A percentile compares a stretch with the other conserved stretches of the same genome.
Evolutionary conservation across 2,797 vertebrate species (phyloP).

Genomic region (Scolopax bukidnonensis): DNA sequence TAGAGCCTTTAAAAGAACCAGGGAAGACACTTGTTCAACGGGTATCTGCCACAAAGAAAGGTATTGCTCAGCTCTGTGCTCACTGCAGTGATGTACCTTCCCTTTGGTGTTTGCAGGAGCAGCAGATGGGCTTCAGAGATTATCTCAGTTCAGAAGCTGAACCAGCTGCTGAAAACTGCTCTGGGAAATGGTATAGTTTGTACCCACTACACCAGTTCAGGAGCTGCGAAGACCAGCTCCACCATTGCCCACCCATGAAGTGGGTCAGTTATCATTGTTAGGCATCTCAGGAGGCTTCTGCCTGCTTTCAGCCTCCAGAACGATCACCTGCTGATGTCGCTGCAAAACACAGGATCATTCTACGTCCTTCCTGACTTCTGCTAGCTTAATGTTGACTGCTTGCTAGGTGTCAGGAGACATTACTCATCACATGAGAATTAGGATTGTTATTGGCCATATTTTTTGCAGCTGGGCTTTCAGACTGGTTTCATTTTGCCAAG

Average conservation of each 20-base stretch:
- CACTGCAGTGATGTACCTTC: background rate
- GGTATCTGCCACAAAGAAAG: background rate
- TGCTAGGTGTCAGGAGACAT: constrained; percentile 17
- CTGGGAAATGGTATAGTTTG: background rate
- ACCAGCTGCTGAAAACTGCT: background rate
- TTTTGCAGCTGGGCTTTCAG: constrained; percentile 11
- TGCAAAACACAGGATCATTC: background rate
- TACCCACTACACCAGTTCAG: background rate
- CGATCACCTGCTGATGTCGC: background rate
- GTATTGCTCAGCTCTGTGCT: background rate
- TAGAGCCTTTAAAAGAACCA: background rate
- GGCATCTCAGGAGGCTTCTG: background rate
- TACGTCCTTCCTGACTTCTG: background rate
- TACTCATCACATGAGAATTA: constrained; percentile 1
- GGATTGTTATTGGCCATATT: background rate
- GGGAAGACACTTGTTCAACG: background rate
- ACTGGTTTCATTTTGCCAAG: background rate
- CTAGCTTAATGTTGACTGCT: background rate
- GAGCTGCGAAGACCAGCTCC: background rate
- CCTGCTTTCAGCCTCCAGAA: background rate
- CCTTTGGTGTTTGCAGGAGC: background rate
- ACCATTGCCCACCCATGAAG: background rate
- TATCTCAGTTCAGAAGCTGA: background rate
- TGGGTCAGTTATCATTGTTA: background rate
- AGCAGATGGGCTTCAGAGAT: background rate